phyloP scores from a whole-genome alignment of 53 echinoderm and acorn worm species.

The Temnopleurus reevesii region DNA sequence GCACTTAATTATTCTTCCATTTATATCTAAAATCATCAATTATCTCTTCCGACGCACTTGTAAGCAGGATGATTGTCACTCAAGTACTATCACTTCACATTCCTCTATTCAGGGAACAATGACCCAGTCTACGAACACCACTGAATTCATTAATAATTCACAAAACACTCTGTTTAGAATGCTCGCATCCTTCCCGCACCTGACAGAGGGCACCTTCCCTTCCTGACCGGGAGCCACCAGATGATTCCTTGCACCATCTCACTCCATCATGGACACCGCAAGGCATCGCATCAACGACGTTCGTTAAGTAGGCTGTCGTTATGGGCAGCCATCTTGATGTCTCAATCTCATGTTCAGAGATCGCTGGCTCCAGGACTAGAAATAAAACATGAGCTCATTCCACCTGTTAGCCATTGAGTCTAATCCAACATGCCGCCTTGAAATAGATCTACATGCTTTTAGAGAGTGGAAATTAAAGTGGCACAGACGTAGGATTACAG shows the following conservation, averaged over 20 bases:
- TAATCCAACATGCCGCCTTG: slow-evolving; percentile 13
- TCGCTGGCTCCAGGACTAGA: not conserved
- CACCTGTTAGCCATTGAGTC: slow-evolving; percentile 34
- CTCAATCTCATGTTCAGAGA: slow-evolving; percentile 28
- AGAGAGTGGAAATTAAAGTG: not conserved
- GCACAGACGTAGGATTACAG: no score
- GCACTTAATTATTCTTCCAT: no score
- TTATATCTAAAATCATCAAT: not conserved
- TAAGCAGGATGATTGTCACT: not conserved
- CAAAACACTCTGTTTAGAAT: not conserved
- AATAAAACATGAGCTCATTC: not conserved
- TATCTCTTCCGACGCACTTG: not conserved
- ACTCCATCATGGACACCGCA: slow-evolving; percentile 15
- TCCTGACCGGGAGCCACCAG: not conserved
- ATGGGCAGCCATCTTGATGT: slow-evolving; percentile 32
- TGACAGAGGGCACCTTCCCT: slow-evolving; percentile 28
- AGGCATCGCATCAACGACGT: not conserved
- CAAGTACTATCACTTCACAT: not conserved
- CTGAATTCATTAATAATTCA: slow-evolving; percentile 1
- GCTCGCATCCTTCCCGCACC: not conserved
- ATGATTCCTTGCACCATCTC: not conserved
- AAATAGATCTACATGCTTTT: not conserved
- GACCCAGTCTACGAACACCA: not conserved
- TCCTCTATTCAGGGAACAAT: not conserved
- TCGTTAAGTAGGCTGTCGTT: slow-evolving; percentile 29